phyloP scores from a whole-genome alignment of 1,140 invertebrate genomes.

The Meloidogyne chitwoodi region DNA sequence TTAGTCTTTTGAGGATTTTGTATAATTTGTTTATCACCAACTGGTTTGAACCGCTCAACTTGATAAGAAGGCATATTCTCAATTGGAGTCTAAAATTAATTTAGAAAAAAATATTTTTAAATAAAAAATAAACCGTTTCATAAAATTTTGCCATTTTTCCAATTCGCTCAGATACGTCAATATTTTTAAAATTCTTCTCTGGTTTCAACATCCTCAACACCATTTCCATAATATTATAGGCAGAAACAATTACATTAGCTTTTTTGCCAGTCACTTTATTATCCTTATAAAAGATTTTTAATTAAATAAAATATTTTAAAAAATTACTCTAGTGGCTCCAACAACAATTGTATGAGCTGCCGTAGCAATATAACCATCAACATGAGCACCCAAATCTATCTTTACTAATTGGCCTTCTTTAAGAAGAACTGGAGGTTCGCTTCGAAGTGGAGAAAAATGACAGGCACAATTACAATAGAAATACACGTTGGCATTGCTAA shows the following conservation, averaged over 20 bases:
- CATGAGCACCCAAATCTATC: conserved; percentile 95
- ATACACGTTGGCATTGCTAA: conserved; percentile 92
- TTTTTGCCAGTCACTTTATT: conserved; percentile 71
- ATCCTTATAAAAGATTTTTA: conserved; percentile 38
- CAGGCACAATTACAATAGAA: conserved; percentile 97
- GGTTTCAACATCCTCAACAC: conserved; percentile 85
- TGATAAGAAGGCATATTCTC: conserved; percentile 95
- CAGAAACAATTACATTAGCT: conserved; percentile 90
- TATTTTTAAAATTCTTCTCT: conserved; percentile 73
- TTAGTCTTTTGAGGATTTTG: conserved; percentile 94
- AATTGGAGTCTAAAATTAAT: conserved; percentile 73
- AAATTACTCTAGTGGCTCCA: conserved; percentile 67
- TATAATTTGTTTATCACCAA: conserved; percentile 97
- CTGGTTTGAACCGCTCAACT: conserved; percentile 76
- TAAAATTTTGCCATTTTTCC: conserved; percentile 83
- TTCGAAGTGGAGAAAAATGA: conserved; percentile 90
- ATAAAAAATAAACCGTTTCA: not conserved
- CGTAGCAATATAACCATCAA: conserved; percentile 97
- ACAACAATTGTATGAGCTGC: conserved; percentile 91
- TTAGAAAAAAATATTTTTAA: not conserved
- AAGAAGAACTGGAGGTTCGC: conserved; percentile 80
- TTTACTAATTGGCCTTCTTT: conserved; percentile 93
- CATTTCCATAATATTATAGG: conserved; percentile 87
- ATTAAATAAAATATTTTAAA: not conserved
- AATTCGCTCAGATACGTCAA: conserved; percentile 71